These are phyloP conservation scores for Physocephala rufipes DNA, from an alignment of 2,888 invertebrate species.

Conservation along the genomic window DNA sequence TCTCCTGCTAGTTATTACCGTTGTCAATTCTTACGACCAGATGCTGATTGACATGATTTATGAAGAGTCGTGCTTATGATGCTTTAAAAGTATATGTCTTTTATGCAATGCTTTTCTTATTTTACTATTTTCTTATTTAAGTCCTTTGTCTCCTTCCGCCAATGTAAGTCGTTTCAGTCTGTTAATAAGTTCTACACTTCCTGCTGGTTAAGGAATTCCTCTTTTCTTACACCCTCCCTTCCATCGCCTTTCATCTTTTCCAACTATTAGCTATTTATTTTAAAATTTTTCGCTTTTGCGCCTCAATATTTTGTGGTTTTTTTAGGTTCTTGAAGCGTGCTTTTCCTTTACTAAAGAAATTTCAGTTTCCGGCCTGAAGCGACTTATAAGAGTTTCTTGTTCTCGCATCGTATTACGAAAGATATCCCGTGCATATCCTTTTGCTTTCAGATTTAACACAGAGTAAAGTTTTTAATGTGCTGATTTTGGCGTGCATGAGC, in stretches of 20 bases:
- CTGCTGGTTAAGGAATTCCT: background rate
- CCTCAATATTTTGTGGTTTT: background rate
- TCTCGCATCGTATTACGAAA: background rate
- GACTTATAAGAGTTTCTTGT: background rate
- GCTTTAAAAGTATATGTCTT: too few relatives aligned
- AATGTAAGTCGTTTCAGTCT: too few relatives aligned
- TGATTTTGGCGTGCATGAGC: constrained; percentile 14
- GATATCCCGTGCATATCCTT: constrained; percentile 14
- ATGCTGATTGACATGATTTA: too few relatives aligned
- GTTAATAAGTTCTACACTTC: background rate
- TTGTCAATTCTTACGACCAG: too few relatives aligned
- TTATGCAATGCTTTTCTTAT: too few relatives aligned
- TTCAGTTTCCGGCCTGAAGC: background rate
- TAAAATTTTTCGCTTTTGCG: background rate
- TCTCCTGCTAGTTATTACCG: too few relatives aligned
- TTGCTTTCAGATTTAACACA: background rate
- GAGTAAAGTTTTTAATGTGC: constrained; percentile 27
- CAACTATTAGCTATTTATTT: background rate
- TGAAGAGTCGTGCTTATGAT: too few relatives aligned
- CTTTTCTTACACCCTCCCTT: background rate
- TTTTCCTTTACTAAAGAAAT: background rate
- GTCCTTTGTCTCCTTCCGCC: too few relatives aligned
- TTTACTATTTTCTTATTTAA: too few relatives aligned
- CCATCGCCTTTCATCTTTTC: background rate
- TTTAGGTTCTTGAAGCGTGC: background rate